Evolutionary conservation across 2,797 vertebrate species (phyloP), one percentile per base, ranked within the genome.

Genomic region (Etheostoma perlongum): DNA sequence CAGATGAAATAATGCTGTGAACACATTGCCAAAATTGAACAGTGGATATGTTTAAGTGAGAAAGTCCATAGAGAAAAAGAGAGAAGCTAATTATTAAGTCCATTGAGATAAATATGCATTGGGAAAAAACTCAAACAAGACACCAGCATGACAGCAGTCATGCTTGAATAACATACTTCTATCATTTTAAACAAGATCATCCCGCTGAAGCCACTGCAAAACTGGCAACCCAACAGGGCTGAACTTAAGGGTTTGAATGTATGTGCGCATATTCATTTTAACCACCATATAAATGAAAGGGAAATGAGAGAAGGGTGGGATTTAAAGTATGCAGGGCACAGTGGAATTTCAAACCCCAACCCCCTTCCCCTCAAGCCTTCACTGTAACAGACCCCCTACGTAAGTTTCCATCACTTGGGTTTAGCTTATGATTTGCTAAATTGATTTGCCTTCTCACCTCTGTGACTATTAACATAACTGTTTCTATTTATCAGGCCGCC

Each of bases 261-360:
- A 47, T 74, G n/a, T 65, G 54, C 61, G 75, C 57, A 75, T 81
- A 83, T 88, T 91, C 73, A 88, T 82, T 91, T 83, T 63, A 84
- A 81, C 80, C 78, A 78, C 77, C 64, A 75, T 85, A 71, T 84
- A 85, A 91, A 86, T 78, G 48, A 88, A 86, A 87, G 81, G 75
- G 84, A 85, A 86, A 90, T 67, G 71, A 74, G 79, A 87, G 80
- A 80, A 52, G 82, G 88, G 82, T 80, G 88, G 79, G 85, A 81
- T 88, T 84, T 85, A 72, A 91, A 90, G 86, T 87, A 93, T 90
- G 90, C 83, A 82, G 78, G 81, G 75, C 91, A 89, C 82, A 84
- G 80, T 85, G 89, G 91, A 93, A 93, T 93, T 90, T 92, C 82
- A 83, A 78, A 58, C 78, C 83, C 82, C 84, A 77, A 77, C 81